Evolutionary conservation across 2,888 invertebrate species (phyloP), one percentile per base, ranked within the genome.

Genomic region (Drosophila nr. perissopoda): DNA sequence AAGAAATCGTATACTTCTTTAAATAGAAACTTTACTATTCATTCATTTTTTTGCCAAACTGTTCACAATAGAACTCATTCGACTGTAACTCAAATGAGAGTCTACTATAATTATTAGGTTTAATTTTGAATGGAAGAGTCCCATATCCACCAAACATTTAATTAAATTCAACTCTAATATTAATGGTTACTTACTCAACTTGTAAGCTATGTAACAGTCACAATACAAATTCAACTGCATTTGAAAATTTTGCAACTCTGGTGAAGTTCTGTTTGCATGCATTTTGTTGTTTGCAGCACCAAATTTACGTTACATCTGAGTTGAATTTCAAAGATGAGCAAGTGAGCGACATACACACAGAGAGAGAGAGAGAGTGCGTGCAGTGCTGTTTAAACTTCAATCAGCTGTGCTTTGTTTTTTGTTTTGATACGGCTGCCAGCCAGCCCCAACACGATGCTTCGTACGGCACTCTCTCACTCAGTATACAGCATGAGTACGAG

Each of bases 351-450:
- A 59, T 42, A 16, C 51, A 25, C 40, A 42, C 8, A 56, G 34
- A 49, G 52, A 48, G 54, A 40, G 65, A 51, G 65, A 60, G 58
- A 49, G 40, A 10, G 42, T 45, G 73, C 31, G 61, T 48, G 66
- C 36, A 38, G 40, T 65, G 31, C 33, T 51, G 53, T 45, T 57
- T 74, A 53, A 76, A 79, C 84, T 82, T 65, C 77, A 90, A 85
- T 87, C 89, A 89, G 89, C 90, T 89, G 89, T 80, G 76, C 78
- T 83, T 90, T 87, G 89, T 87, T 89, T 87, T 87, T 85, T 83
- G 82, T 89, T 89, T 86, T 88, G 73, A 75, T 80, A 65, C 71
- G 58, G 36, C 40, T 18, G 52, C 57, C 42, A 67, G 68, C 60
- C 63, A 71, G 71, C 57, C 63, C 45, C 70, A 74, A 78, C 53